phyloP scores from a whole-genome alignment of 2,797 vertebrate genomes.

The Tapera naevia region DNA sequence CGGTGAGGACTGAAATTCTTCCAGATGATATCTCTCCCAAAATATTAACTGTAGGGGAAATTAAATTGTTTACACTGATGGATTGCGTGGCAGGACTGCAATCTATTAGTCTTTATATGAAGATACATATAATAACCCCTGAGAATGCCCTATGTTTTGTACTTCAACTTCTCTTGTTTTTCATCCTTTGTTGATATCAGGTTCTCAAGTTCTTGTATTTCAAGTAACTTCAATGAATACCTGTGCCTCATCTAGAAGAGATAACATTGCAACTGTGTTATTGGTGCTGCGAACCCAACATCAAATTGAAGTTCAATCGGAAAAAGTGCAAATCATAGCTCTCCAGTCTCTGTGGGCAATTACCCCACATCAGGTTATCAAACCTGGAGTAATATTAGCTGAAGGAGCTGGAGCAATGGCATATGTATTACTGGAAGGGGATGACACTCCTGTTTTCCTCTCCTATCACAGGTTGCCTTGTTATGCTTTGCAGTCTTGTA shows the following conservation, averaged over 20 bases:
- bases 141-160: not conserved
- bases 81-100: rapidly evolving
- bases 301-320: not conserved
- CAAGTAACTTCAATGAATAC: not conserved
- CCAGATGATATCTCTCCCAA: not conserved
- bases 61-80: not conserved
- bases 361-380: too few species aligned
- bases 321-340: not conserved
- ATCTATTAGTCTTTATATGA: not conserved
- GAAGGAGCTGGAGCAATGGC: not conserved
- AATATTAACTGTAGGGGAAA: not conserved
- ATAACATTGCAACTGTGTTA: not conserved
- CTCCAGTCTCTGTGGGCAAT: not conserved
- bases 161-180: not conserved
- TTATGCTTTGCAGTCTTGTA: too few species aligned
- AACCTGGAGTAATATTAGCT: not conserved
- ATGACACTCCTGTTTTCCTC: too few species aligned
- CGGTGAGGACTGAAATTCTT: not conserved
- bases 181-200: not conserved
- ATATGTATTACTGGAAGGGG: too few species aligned
- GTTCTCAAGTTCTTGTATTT: not conserved
- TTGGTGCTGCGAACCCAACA: not conserved
- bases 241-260: too few species aligned
- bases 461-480: too few species aligned
- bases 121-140: not conserved